Evolutionary conservation across 2,797 vertebrate genomes (phyloP), one percentile per base, ranked within the genome.

Genomic region (Megaceryle alcyon): DNA sequence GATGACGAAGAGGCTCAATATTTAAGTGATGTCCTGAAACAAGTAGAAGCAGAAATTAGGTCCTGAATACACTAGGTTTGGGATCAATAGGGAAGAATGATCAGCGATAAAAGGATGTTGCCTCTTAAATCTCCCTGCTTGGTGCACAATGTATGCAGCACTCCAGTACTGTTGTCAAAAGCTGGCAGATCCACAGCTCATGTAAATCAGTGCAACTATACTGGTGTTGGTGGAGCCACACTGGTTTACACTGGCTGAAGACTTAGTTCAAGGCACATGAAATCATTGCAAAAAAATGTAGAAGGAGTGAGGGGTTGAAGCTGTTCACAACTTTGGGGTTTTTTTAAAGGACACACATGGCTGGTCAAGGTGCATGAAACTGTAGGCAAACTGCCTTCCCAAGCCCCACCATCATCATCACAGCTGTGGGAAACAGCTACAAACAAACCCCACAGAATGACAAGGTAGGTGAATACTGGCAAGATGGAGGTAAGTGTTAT

Each of bases 171-270:
- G 25, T 49, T 76, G 53, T 3, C 64, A 53, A 70, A 82, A 43
- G 26, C 60, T 4, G 5, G 18, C 68, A 73, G 43, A 48, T 46
- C 6, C 2, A 2, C 23, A 28, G 25, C 12, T 35, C 1, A 0
- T 6, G 46, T 54, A 76, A 76, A 48, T 37, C 51, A 23, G 6
- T 7, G 19, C 12, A 37, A 43, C 8, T 33, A 29, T 56, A 4
- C 48, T 21, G 41, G 19, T 80, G 31, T 46, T 10, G 3, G 6
- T 43, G 71, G 25, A 59, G 49, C 39, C 57, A 35, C 29, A 0
- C 21, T 59, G 53, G 22, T 31, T 83, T 64, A 44, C 16, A 1
- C 5, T 1, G 7, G 9, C 59, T 33, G 48, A 75, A 29, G 35
- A 60, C 22, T 18, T 43, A 21, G 44, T 4, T 16, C 6, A 2